A percentile compares a stretch with the other conserved stretches of the same genome.
phyloP scores from a whole-genome alignment of 1,140 invertebrate species.

The Heliothis virescens region DNA sequence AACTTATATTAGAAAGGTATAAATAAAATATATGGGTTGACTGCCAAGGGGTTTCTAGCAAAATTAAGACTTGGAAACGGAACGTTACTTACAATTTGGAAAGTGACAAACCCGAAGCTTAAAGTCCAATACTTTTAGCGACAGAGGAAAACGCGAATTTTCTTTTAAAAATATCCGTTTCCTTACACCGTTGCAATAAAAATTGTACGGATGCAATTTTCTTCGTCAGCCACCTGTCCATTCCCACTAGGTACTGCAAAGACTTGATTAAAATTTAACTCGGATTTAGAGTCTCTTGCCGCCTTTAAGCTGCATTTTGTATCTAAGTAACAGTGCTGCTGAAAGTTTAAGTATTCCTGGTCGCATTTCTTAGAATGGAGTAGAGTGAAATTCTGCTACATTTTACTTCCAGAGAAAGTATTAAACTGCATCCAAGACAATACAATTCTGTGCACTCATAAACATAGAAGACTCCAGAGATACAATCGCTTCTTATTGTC shows the following conservation, averaged over 20 bases:
- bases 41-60: constrained; percentile 11
- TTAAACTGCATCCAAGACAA: constrained; percentile 35
- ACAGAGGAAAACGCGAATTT: constrained; percentile 3
- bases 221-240: constrained; percentile 19
- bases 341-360: constrained; percentile 21
- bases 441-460: constrained; percentile 10
- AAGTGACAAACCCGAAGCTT: background rate
- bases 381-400: background rate
- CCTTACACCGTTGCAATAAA: background rate
- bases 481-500: constrained; percentile 25
- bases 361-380: constrained; percentile 20
- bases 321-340: constrained; percentile 25
- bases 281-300: constrained; percentile 14
- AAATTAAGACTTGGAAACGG: background rate
- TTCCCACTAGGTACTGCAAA: constrained; percentile 31
- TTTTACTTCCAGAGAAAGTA: constrained; percentile 4
- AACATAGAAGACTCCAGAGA: constrained; percentile 23
- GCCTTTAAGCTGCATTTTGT: constrained; percentile 34
- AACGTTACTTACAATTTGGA: constrained; percentile 7
- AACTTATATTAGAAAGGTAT: constrained; percentile 32
- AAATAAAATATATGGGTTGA: constrained; percentile 21
- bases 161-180: constrained; percentile 5
- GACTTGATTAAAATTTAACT: constrained; percentile 44
- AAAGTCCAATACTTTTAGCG: background rate
- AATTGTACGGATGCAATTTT: background rate